Evolutionary conservation across 1,140 invertebrate genomes (phyloP), one percentile per base, ranked within the genome.

Genomic region (Pseudomyrmex gracilis): DNA sequence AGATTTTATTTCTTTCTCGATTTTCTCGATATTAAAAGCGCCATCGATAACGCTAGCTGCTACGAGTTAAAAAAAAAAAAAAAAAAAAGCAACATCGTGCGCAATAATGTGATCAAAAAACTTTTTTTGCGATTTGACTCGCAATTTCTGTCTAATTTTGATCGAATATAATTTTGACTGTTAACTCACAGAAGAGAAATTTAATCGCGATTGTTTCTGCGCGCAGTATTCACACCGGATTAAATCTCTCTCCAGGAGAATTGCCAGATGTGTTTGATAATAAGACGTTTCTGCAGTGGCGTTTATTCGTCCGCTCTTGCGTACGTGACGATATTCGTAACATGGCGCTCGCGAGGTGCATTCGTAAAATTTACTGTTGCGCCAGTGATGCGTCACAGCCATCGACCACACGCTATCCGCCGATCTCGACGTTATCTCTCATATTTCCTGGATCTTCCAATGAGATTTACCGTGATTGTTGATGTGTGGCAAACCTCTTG

Each of bases 391-490:
- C 61, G 45, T 70, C 53, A 43, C 5, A 5, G 13, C 12, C 24
- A 43, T 71, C 22, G 64, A 71, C 68, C 76, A 55, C 20, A 2
- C 34, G 53, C 53, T 49, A 80, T 80, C 55, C 12, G 20, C 20
- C 61, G 61, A 77, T 45, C 73, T 63, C 73, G 61, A 74, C n/a
- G n/a, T 24, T 76, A 53, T 24, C 64, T 24, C 34, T 5, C 51
- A 10, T 67, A 45, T 70, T 70, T 58, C 22, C 22, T 5, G 20
- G 8, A 51, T 60, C 47, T 82, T n/a, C 9, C 20, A 15, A 43
- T 86, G 66, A 34, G 34, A 76, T 82, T 70, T 61, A 83, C 71
- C 51, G 34, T 34, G 71, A 57, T 7, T 49, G 17, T 83, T 74
- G 60, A 64, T 64, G 43, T 4, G 2, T 13, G 13, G 10, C 13